These are phyloP conservation scores for Myotis findleyi DNA, from an alignment of 2,797 vertebrate genomes.

Conservation along the genomic window DNA sequence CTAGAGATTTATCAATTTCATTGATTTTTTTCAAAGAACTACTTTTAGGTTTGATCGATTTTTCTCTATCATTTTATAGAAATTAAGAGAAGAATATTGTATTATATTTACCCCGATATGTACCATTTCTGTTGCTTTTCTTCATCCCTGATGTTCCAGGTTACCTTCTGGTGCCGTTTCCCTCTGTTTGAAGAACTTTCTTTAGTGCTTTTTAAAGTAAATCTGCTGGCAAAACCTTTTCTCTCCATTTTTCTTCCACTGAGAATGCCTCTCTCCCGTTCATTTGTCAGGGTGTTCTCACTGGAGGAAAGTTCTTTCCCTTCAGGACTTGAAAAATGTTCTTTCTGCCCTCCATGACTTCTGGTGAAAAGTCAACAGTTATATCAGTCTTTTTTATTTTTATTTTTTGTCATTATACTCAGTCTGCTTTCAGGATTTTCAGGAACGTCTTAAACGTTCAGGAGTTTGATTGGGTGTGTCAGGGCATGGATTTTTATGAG, in stretches of 20 bases:
- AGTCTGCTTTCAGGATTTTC: background rate
- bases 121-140: slow-evolving; percentile 4
- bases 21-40: background rate
- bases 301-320: background rate
- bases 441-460: background rate
- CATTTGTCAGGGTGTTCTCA: background rate
- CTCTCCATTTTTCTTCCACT: background rate
- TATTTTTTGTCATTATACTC: background rate
- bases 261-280: background rate
- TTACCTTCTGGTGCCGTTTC: background rate
- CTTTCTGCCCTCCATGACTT: background rate
- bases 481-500: background rate
- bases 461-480: background rate
- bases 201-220: background rate
- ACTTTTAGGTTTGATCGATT: slow-evolving; percentile 3
- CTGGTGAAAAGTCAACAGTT: background rate
- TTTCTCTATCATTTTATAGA: background rate
- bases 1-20: slow-evolving; percentile 19
- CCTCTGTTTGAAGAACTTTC: background rate
- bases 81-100: background rate
- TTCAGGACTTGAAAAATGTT: background rate
- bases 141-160: background rate
- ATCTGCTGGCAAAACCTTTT: background rate
- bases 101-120: background rate
- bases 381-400: background rate